Base-by-base conservation (phyloP, 1,140 invertebrate species). In the Thalassaphorura encarpata region DNA sequence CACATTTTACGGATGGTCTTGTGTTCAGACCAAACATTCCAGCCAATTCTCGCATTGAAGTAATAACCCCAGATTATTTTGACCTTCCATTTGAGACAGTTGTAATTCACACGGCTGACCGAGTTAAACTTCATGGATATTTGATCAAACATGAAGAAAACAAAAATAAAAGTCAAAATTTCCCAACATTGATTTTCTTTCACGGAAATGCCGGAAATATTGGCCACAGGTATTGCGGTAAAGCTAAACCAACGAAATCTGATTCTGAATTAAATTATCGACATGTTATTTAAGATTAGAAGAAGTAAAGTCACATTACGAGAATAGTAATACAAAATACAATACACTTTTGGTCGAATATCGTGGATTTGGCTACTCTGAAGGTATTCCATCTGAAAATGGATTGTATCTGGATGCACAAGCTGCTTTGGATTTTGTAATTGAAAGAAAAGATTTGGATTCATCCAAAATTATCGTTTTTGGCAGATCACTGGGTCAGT, bases 181-280 rank as follows among this genome's bases (percentile, higher is more conserved):
- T 76, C 45, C 85, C 87, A 1, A 94, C 90, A 1, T 72, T 96
- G 62, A 71, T 96, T 19, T 95, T 87, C 74, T 82, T 97, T 47
- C 92, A 97, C 77, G 92, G 92, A 8, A 96, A 96, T 81, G 91
- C 92, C 55, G 92, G 92, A 19, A 96, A 97, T 70, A 89, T 96
- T 77, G 92, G 91, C 1, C 90, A 95, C 69, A 81, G 86, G 84
- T 87, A 67, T 24, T 53, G 36, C n/a, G n/a, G n/a, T n/a, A n/a
- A n/a, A n/a, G n/a, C n/a, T n/a, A n/a, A n/a, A n/a, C n/a, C n/a
- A n/a, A n/a, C n/a, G n/a, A n/a, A n/a, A n/a, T n/a, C n/a, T n/a
- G n/a, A n/a, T n/a, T n/a, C n/a, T n/a, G n/a, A n/a, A n/a, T n/a
- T n/a, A n/a, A n/a, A n/a, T n/a, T n/a, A n/a, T n/a, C 27, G 31